Evolutionary conservation across 1,140 invertebrate genomes (phyloP).

Genomic region (Hypothenemus hampei): DNA sequence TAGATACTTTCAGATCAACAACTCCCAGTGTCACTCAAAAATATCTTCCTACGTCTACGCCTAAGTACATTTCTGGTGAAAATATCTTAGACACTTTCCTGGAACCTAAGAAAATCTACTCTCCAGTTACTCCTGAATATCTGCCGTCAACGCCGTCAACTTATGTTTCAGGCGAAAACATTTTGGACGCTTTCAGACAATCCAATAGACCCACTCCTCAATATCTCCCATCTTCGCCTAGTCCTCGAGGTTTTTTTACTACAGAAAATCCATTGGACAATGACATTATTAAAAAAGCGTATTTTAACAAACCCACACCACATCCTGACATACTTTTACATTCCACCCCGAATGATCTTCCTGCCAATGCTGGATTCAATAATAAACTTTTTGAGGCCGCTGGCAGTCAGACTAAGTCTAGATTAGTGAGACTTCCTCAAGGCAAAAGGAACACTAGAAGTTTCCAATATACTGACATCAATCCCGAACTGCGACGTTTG

Average conservation of each 20-base stretch:
- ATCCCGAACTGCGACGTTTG: too few species aligned
- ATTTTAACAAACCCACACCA: constrained; percentile 23
- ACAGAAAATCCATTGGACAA: constrained; percentile 14
- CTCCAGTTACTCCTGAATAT: constrained; percentile 6
- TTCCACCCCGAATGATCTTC: constrained; percentile 12
- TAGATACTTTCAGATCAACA: constrained; percentile 6
- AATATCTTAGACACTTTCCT: constrained; percentile 16
- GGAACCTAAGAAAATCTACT: neutral
- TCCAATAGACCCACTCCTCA: constrained; percentile 11
- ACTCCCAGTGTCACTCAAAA: constrained; percentile 2
- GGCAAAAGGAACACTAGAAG: too few species aligned
- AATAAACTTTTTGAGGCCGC: neutral
- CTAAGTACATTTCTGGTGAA: constrained; percentile 14
- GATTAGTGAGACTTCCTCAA: too few species aligned
- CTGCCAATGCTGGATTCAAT: neutral
- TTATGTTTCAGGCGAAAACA: constrained; percentile 15
- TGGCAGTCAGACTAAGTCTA: too few species aligned
- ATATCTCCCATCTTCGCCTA: constrained; percentile 8
- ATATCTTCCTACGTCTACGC: constrained; percentile 8
- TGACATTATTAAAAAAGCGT: constrained; percentile 13
- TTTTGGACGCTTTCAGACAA: constrained; percentile 9
- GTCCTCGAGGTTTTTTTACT: neutral
- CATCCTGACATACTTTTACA: constrained; percentile 23
- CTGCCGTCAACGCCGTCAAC: constrained; percentile 1
- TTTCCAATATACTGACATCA: too few species aligned